Conservation (phyloP, 2,797 vertebrate genomes). For the Mergus octosetaceus region DNA sequence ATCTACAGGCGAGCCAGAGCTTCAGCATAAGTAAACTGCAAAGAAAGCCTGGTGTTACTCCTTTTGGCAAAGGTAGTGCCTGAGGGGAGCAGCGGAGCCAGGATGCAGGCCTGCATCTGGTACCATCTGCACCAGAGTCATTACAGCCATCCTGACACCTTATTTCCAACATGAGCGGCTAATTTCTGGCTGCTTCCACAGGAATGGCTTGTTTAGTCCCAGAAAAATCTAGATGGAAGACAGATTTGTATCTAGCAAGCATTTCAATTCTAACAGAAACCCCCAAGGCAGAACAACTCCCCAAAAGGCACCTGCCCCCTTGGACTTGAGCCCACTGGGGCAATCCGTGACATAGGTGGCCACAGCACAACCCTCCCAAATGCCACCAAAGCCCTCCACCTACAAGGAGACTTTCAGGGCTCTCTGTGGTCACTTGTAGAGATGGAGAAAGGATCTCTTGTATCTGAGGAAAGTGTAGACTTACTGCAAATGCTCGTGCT, state of each 20-base stretch:
- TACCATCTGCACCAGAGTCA: background rate
- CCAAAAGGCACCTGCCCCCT: background rate
- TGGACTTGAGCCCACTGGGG: background rate
- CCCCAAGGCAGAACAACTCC: background rate
- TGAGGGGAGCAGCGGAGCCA: background rate
- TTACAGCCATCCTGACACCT: background rate
- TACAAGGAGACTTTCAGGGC: background rate
- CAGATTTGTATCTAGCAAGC: background rate
- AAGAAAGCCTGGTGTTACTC: background rate
- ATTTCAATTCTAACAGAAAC: background rate
- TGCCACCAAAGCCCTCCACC: background rate
- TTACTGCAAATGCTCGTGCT: fast-evolving
- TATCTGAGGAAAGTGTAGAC: background rate
- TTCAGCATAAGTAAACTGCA: fast-evolving
- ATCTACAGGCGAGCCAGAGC: background rate
- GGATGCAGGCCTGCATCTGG: background rate
- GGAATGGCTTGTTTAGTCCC: background rate
- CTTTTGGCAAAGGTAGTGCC: background rate
- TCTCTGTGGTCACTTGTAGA: background rate
- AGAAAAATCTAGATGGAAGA: background rate
- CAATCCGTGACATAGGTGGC: fast-evolving
- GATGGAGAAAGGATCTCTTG: background rate
- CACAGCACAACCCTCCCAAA: background rate
- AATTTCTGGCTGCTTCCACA: background rate
- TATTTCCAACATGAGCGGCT: fast-evolving